Base-by-base conservation (phyloP, 2,888 invertebrate genomes). In the Lycophotia porphyrea region DNA sequence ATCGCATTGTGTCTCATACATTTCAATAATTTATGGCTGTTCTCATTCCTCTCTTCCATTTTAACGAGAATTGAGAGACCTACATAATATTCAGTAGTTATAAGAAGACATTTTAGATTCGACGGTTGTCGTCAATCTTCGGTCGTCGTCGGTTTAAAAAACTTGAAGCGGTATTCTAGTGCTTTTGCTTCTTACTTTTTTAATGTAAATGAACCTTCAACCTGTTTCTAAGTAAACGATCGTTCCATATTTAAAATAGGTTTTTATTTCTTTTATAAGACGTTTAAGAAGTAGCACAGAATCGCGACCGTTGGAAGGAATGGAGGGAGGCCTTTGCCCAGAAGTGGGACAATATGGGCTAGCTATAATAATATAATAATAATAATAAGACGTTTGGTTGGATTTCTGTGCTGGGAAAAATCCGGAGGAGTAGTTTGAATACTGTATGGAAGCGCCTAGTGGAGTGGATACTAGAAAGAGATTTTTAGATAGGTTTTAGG, bases 161-260 rank as follows among this genome's bases (percentile, higher is more conserved):
- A 63, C 61, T 61, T 36, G 15, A 63, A 39, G 24, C n/a, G 15
- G 39, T 39, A n/a, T n/a, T 63, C 39, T 18, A 39, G 2, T 34
- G 18, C 18, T 39, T 39, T 52, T 68, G 15, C 18, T 70, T 61
- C 27, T 36, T 61, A 61, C 61, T 70, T 47, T 61, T 27, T 8
- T 63, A 47, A 63, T 27, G 36, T 36, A 63, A 71, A 70, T 52
- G 31, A 42, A 60, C 58, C 39, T 44, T 58, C 42, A 44, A 42
- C 27, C 34, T 44, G 31, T 47, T 24, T 31, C 31, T 34, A 31
- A 49, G 67, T 18, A n/a, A 66, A 42, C n/a, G 39, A 27, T 27
- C 27, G 39, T 68, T 55, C 36, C 55, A 39, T 55, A 39, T 21
- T 63, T 27, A 18, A 64, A 71, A 71, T 9, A 39, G 27, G 13